A percentile compares a stretch with the other conserved stretches of the same genome.
phyloP scores from a whole-genome alignment of 2,888 invertebrate genomes.

The Mythimna pallens region DNA sequence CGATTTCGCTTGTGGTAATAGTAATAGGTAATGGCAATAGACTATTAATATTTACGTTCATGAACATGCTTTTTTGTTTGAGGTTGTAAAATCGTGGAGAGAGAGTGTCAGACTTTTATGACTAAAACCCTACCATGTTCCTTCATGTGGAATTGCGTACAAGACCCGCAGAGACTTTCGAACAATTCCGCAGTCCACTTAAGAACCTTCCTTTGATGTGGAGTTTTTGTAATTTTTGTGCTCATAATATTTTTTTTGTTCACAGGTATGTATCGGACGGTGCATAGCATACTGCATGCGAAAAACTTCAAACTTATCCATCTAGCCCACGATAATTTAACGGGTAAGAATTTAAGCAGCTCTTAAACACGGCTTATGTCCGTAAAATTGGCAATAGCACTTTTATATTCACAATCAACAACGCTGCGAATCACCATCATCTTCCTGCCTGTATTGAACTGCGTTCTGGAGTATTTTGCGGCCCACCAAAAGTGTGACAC shows the following conservation, averaged over 20 bases:
- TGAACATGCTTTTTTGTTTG: neutral
- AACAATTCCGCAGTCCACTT: too few species aligned
- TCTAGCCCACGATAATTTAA: neutral
- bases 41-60: neutral
- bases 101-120: neutral
- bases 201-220: neutral
- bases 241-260: slow-evolving; percentile 31
- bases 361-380: neutral
- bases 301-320: neutral
- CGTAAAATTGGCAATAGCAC: neutral
- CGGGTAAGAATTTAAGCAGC: neutral
- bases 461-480: too few species aligned
- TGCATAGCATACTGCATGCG: neutral
- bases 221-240: neutral
- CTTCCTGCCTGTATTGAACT: too few species aligned
- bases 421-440: neutral
- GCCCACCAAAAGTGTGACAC: too few species aligned
- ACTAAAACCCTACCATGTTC: too few species aligned
- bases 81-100: neutral
- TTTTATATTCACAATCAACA: neutral
- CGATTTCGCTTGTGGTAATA: neutral
- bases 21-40: neutral
- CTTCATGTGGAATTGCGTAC: too few species aligned
- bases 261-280: slow-evolving; percentile 48
- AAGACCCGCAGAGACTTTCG: too few species aligned